These are phyloP conservation scores for Candoia aspera DNA, from an alignment of 2,113 vertebrate genomes.

Conservation along the genomic window DNA sequence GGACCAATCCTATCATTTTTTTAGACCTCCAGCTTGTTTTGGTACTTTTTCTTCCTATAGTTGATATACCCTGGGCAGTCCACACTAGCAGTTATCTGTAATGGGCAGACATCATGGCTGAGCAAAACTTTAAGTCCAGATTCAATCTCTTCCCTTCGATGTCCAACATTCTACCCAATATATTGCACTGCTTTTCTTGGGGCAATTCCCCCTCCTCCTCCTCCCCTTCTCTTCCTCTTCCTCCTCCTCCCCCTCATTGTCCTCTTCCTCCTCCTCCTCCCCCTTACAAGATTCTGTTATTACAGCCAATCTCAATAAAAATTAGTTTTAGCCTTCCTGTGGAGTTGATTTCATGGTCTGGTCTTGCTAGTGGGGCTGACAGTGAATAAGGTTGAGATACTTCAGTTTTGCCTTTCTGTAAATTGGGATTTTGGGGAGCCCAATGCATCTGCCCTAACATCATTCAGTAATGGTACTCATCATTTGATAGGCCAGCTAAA, in stretches of 20 bases:
- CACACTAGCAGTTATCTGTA: not conserved
- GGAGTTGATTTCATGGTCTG: no score
- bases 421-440: not conserved
- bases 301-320: no score
- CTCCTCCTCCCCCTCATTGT: not conserved
- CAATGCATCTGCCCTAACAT: not conserved
- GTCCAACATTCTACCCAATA: no score
- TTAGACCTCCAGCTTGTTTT: not conserved
- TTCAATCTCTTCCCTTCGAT: not conserved
- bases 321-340: no score
- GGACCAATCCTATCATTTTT: no score
- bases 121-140: not conserved
- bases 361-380: no score
- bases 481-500: not conserved
- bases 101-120: not conserved
- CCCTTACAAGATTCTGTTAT: no score
- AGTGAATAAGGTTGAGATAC: no score
- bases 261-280: not conserved
- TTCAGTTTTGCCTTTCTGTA: not conserved
- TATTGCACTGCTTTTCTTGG: not conserved
- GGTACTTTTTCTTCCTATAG: not conserved
- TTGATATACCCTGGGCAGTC: no score
- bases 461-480: no score
- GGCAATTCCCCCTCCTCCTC: not conserved
- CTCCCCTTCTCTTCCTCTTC: not conserved